phyloP scores from a whole-genome alignment of 2,888 invertebrate species.

The Labia minor region DNA sequence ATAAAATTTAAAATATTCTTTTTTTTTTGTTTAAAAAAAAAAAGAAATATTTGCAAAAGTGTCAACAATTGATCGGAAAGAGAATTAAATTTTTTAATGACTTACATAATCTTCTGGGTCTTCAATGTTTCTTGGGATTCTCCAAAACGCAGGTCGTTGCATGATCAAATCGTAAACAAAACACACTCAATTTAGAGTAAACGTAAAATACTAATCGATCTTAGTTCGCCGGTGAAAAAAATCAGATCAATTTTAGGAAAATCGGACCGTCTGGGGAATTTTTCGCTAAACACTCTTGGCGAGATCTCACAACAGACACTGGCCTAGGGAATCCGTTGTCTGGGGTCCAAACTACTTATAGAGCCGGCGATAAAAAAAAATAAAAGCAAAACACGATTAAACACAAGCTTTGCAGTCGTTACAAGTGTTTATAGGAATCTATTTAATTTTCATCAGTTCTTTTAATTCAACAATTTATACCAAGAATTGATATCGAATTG shows the following conservation, averaged over 20 bases:
- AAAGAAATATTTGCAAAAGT: too few relatives aligned
- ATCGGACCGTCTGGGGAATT: not conserved
- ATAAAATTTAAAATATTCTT: too few relatives aligned
- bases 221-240: not conserved
- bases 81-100: too few relatives aligned
- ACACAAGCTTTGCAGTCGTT: not conserved
- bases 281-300: not conserved
- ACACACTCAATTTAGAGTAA: too few relatives aligned
- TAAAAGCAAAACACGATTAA: not conserved
- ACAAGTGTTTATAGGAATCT: not conserved
- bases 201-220: too few relatives aligned
- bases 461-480: too few relatives aligned
- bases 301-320: not conserved
- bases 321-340: not conserved
- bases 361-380: not conserved
- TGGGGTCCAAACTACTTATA: not conserved
- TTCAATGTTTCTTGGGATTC: not conserved
- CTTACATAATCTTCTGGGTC: not conserved
- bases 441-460: not conserved
- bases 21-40: too few relatives aligned
- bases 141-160: not conserved
- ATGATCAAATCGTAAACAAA: not conserved
- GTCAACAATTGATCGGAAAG: too few relatives aligned
- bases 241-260: not conserved
- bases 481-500: too few relatives aligned